Base-by-base conservation (phyloP, 2,797 vertebrate genomes). In the Phrynocephalus vlangalii region DNA sequence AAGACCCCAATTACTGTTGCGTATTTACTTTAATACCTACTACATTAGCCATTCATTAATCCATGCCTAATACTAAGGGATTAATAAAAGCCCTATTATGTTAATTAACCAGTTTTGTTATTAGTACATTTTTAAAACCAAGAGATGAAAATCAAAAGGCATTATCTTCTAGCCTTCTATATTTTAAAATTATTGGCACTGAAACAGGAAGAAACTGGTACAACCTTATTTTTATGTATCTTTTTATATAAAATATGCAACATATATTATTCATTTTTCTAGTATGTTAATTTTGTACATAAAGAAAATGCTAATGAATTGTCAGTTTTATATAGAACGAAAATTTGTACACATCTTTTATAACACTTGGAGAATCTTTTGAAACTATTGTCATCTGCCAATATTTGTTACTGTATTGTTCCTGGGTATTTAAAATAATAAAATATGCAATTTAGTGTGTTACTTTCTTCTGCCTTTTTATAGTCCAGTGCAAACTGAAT, bases 71-170 rank as follows among this genome's bases (percentile, higher is more conserved):
- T 71, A 26, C 67, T 85, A 68, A 0, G 4, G 90, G 87, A 94
- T 95, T 93, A 94, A 90, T 92, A 94, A 88, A 71, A 82, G 89
- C 60, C 87, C 86, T 50, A 60, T 87, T 87, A 18, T 83, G 87
- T 82, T 89, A 77, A 91, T 91, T 71, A 78, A 18, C 90, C 91
- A 79, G 48, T 91, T 93, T 94, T 94, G 70, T 94, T 44, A 90
- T 91, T 78, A 86, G 79, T 92, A 89, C 87, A 81, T 52, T 44
- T 91, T 92, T 83, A 87, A 93, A 91, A 91, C 82, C 82, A 84
- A 70, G 76, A 80, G 22, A 89, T 82, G 83, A 92, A 80, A 89
- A 84, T 90, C 92, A 79, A 92, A 66, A 16, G 83, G 89, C 86
- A 33, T 93, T 90, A 50, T 83, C 76, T 67, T 89, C 93, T 50